Percentiles rank a stretch among this genome's conserved stretches.
Evolutionary conservation across 2,888 invertebrate genomes (phyloP).

Genomic region (Microctonus brassicae): DNA sequence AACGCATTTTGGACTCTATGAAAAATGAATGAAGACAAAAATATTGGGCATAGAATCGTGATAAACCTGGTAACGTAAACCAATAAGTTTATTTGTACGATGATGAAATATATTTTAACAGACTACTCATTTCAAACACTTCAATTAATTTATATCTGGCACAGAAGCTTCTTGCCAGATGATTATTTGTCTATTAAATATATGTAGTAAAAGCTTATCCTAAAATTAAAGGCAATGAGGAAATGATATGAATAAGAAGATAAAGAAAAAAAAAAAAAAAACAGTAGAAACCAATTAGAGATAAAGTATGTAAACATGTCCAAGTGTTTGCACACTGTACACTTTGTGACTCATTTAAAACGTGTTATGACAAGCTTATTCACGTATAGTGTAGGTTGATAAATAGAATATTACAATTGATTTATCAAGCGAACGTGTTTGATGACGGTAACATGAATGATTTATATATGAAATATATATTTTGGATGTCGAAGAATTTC

Average conservation of each 20-base stretch:
- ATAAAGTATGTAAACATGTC: background rate
- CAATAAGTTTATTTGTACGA: constrained; percentile 5
- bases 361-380: background rate
- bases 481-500: no score
- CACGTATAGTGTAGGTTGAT: background rate
- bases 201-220: background rate
- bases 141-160: background rate
- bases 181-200: background rate
- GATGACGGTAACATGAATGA: background rate
- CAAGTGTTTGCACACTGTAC: background rate
- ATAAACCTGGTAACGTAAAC: background rate
- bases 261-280: background rate
- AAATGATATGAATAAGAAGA: no score
- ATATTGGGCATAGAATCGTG: background rate
- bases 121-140: background rate
- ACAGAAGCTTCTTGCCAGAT: background rate
- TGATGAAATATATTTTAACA: constrained; percentile 9
- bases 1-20: background rate
- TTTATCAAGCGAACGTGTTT: background rate
- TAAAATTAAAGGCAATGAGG: background rate
- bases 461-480: no score
- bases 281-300: background rate
- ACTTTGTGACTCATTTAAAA: background rate
- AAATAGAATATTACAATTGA: background rate
- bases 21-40: background rate